Base-by-base conservation (phyloP, 2,797 vertebrate genomes). In the Xiphorhynchus erythropygius region DNA sequence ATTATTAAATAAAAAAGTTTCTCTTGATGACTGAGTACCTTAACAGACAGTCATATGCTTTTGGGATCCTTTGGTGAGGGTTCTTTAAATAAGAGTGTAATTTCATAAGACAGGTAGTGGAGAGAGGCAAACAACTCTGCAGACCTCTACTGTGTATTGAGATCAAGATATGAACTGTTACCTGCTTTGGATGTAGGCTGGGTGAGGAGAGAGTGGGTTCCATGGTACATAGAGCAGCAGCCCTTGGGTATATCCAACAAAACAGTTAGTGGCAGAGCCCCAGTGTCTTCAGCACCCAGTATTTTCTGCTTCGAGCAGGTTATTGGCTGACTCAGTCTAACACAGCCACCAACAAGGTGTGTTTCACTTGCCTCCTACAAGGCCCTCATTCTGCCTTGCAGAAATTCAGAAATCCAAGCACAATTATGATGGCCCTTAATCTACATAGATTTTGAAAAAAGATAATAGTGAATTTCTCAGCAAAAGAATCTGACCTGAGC, bases 51-150 rank as follows among this genome's bases (percentile, higher is more conserved):
- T 41, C 2, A 1, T 24, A 18, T n/a, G 1, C 14, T 52, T 87
- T 27, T 10, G 4, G 9, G 10, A 18, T 28, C 9, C 13, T 28
- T 75, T 17, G 6, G 4, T 5, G 4, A 2, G 0, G 0, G 0
- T 14, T 55, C 25, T 25, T 56, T 32, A 77, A 39, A 16, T 37
- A n/a, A 73, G 30, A 28, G 3, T 37, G 8, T 17, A 13, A 23
- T 74, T 84, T 80, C 50, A 39, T 19, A 32, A 53, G 25, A 19
- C 3, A 39, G n/a, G 8, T 19, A 33, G 8, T 55, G 33, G 27
- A 52, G 28, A 77, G 18, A 52, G 18, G 25, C 12, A 55, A 35
- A 68, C 33, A 70, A 7, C 4, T 39, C 47, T 79, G 22, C 18
- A 84, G 23, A 56, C 7, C 13, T 80, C 23, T 55, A 5, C 8